Evolutionary conservation across 2,797 vertebrate species (phyloP), one percentile per base, ranked within the genome.

Genomic region (Dallia pectoralis): DNA sequence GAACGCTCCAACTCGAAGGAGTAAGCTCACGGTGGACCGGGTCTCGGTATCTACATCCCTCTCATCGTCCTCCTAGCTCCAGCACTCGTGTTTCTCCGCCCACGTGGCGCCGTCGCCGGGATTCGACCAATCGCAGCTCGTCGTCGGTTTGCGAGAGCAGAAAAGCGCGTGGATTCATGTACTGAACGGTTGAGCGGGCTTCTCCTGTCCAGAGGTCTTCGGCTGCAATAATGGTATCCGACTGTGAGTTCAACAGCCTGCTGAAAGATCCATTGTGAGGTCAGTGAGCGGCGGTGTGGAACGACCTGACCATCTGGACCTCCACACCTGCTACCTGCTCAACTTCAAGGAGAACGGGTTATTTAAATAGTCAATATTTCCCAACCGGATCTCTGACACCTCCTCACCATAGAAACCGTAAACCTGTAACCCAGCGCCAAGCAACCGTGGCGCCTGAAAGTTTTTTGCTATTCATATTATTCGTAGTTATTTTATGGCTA

Each of bases 221-320:
- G n/a, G 14, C n/a, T 59, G 53, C 53, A 12, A 27, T 59, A 59
- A 59, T 59, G 1, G 25, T 22, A 25, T 4, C 53, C 25, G 53
- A 59, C 53, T 59, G n/a, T 27, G 53, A 27, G 53, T 27, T 59
- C n/a, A 59, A 25, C 53, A 59, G n/a, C 53, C 53, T 59, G 53
- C 53, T 59, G 53, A 59, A 59, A 3, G 19, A 14, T 59, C 53
- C n/a, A 27, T 22, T 59, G 53, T 56, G 53, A 59, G 53, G 53
- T 59, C 53, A 59, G 25, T 11, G 53, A 59, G 9, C 22, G 12
- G 22, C 53, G 4, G 53, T 25, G 53, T 27, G 12, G 53, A 12
- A 14, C 3, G 1, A 11, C 53, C 4, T 1, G 25, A 25, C 53
- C 53, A 59, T 25, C 53, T 59, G 53, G 22, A 59, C 53, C 53